A percentile compares a stretch with the other conserved stretches of the same genome.
These are phyloP conservation scores for Sparus aurata DNA, from an alignment of 2,797 vertebrate species.

Conservation along the genomic window DNA sequence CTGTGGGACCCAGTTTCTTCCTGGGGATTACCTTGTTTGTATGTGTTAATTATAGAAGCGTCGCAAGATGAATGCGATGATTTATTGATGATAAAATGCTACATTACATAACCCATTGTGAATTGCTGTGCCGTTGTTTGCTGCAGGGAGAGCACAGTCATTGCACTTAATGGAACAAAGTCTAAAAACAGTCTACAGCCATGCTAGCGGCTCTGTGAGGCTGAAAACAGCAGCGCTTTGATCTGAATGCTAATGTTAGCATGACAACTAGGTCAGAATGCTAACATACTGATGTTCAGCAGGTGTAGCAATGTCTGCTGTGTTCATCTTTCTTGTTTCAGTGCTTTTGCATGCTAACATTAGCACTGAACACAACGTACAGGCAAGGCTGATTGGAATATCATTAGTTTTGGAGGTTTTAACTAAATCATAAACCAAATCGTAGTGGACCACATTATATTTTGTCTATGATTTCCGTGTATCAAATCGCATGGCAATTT, in stretches of 20 bases:
- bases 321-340: background rate
- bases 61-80: constrained; percentile 18
- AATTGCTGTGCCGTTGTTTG: constrained; percentile 11
- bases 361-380: background rate
- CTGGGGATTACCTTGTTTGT: constrained; percentile 19
- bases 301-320: background rate
- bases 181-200: background rate
- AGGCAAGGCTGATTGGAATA: background rate
- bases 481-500: background rate
- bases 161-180: constrained; percentile 7
- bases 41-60: constrained; percentile 30
- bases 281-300: background rate
- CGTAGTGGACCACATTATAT: background rate
- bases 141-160: background rate
- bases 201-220: background rate
- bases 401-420: background rate
- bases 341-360: background rate
- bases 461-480: background rate
- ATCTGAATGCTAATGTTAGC: background rate
- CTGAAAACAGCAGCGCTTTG: background rate
- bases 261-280: background rate
- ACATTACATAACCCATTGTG: constrained; percentile 17
- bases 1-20: background rate
- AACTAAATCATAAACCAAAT: background rate
- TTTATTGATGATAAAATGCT: constrained; percentile 47